Percentiles rank a stretch among this genome's conserved stretches.
phyloP scores from a whole-genome alignment of 2,797 vertebrate species.

The Nannoperca australis region DNA sequence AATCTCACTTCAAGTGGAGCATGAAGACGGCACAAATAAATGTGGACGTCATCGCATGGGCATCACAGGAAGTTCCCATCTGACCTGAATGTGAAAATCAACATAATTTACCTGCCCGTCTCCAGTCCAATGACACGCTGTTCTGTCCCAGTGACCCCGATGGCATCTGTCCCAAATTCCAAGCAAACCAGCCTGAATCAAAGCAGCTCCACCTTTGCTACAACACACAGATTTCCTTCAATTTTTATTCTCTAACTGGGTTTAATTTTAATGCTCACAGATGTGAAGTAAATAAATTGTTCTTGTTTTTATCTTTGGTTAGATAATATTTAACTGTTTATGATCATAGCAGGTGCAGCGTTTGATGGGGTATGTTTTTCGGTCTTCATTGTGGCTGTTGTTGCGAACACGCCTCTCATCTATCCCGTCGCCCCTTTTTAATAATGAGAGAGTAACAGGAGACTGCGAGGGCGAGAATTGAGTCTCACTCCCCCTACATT shows the following conservation, averaged over 20 bases:
- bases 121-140: slow-evolving; percentile 19
- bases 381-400: slow-evolving; percentile 67
- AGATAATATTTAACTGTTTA: slow-evolving; percentile 39
- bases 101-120: slow-evolving; percentile 25
- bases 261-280: slow-evolving; percentile 21
- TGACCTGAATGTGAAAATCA: slow-evolving; percentile 26
- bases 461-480: slow-evolving; percentile 54
- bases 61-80: background rate
- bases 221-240: slow-evolving; percentile 16
- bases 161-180: slow-evolving; percentile 41
- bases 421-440: slow-evolving; percentile 58
- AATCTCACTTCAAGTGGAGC: slow-evolving; percentile 1
- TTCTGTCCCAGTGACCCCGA: slow-evolving; percentile 28
- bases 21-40: slow-evolving; percentile 17
- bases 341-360: slow-evolving; percentile 42
- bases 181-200: slow-evolving; percentile 13
- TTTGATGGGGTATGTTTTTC: slow-evolving; percentile 47
- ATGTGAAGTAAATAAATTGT: slow-evolving; percentile 42
- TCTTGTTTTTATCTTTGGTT: slow-evolving; percentile 46
- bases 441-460: slow-evolving; percentile 66
- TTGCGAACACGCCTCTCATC: slow-evolving; percentile 71
- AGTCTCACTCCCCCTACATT: slow-evolving; percentile 46
- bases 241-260: slow-evolving; percentile 16
- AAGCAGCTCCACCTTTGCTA: slow-evolving; percentile 31
- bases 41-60: background rate